Percentiles rank a stretch among this genome's conserved stretches.
These are phyloP conservation scores for Perca schrenkii DNA, from an alignment of 2,113 vertebrate genomes.

Conservation along the genomic window DNA sequence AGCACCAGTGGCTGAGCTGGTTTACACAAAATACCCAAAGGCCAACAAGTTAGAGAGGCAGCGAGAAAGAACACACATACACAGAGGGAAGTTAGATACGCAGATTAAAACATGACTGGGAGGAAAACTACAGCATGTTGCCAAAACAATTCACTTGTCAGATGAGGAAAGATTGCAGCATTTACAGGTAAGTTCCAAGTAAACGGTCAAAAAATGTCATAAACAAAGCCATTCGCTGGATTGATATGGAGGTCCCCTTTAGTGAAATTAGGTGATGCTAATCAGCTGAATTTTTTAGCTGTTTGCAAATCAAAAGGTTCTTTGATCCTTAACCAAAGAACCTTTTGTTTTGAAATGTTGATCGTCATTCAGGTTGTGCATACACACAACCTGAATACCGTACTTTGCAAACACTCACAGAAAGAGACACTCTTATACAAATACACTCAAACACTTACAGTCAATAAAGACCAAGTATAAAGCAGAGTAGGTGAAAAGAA, in stretches of 20 bases:
- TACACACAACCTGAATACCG: not conserved
- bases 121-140: constrained; percentile 4
- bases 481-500: not conserved
- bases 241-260: not conserved
- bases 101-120: not conserved
- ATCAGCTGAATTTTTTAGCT: not conserved
- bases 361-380: not conserved
- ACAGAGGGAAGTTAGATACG: not conserved
- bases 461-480: not conserved
- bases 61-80: not conserved
- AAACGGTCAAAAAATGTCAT: not conserved
- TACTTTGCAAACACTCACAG: not conserved
- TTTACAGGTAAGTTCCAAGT: not conserved
- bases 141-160: not conserved
- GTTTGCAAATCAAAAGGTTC: not conserved
- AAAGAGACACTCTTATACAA: not conserved
- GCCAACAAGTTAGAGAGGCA: not conserved
- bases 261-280: not conserved
- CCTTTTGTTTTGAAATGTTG: not conserved
- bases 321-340: not conserved
- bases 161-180: not conserved
- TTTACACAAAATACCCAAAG: constrained; percentile 9
- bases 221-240: not conserved
- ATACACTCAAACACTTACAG: constrained; percentile 9
- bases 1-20: not conserved